These are phyloP conservation scores for Branchellion lobata DNA, from an alignment of 2,888 invertebrate genomes.

Conservation along the genomic window DNA sequence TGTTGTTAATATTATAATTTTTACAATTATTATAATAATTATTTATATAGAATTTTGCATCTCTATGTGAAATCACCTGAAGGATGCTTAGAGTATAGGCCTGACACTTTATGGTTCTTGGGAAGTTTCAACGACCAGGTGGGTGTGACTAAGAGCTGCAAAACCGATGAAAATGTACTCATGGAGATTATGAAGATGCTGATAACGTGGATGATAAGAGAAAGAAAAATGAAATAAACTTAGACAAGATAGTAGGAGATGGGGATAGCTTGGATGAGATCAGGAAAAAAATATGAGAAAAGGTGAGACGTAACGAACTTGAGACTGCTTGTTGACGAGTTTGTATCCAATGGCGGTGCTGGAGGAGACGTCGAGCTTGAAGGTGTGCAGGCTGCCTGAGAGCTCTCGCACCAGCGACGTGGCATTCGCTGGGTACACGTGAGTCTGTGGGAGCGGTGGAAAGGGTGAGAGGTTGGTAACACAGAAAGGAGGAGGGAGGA, in stretches of 20 bases:
- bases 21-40: constrained; percentile 6
- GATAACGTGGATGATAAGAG: not conserved
- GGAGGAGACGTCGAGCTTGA: constrained; percentile 68
- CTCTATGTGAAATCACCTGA: constrained; percentile 54
- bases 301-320: too few relatives aligned
- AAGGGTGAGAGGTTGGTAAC: not conserved
- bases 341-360: constrained; percentile 70
- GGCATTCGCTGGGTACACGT: constrained; percentile 60
- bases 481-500: not conserved
- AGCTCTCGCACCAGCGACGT: constrained; percentile 56
- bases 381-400: constrained; percentile 68
- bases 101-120: constrained; percentile 65
- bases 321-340: constrained; percentile 57
- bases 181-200: not conserved
- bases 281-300: too few relatives aligned
- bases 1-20: not conserved
- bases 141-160: constrained; percentile 69
- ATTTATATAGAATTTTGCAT: not conserved
- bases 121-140: constrained; percentile 77
- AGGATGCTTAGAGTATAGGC: constrained; percentile 59
- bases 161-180: too few relatives aligned
- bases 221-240: not conserved
- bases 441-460: constrained; percentile 54
- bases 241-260: too few relatives aligned
- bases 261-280: too few relatives aligned